Percentiles rank a stretch among this genome's conserved stretches.
Conservation (phyloP, 2,797 vertebrate species). For the Spheniscus humboldti region DNA sequence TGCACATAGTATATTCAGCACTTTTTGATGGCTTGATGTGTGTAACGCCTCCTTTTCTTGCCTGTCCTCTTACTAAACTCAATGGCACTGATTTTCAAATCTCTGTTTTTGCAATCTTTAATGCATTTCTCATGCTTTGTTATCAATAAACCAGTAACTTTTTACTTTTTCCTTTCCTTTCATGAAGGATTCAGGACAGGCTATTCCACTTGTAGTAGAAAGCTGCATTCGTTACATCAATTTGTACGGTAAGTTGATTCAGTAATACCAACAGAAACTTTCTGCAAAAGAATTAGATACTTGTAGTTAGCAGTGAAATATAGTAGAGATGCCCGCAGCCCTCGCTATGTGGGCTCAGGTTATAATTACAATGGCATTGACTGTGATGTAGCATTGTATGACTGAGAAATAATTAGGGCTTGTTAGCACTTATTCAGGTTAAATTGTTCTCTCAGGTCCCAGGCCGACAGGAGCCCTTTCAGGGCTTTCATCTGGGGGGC, state of each 20-base stretch:
- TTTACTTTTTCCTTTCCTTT: not conserved
- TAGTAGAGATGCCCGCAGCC: not conserved
- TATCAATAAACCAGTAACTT: not conserved
- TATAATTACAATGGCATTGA: not conserved
- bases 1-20: not conserved
- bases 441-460: rapidly evolving
- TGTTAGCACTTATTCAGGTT: not conserved
- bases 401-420: not conserved
- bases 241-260: constrained; percentile 85
- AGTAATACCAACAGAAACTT: rapidly evolving
- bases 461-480: not conserved
- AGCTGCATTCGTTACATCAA: constrained; percentile 98
- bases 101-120: constrained; percentile 23
- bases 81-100: constrained; percentile 24
- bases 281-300: not conserved
- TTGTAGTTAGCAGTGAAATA: not conserved
- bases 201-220: constrained; percentile 94
- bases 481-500: not conserved
- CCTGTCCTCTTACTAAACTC: constrained; percentile 67
- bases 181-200: constrained; percentile 88
- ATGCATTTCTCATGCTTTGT: not conserved
- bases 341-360: not conserved
- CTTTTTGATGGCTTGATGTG: constrained; percentile 2
- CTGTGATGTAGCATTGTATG: not conserved
- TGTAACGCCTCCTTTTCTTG: constrained; percentile 52